phyloP scores from a whole-genome alignment of 2,113 vertebrate genomes.

The Gavialis gangeticus region DNA sequence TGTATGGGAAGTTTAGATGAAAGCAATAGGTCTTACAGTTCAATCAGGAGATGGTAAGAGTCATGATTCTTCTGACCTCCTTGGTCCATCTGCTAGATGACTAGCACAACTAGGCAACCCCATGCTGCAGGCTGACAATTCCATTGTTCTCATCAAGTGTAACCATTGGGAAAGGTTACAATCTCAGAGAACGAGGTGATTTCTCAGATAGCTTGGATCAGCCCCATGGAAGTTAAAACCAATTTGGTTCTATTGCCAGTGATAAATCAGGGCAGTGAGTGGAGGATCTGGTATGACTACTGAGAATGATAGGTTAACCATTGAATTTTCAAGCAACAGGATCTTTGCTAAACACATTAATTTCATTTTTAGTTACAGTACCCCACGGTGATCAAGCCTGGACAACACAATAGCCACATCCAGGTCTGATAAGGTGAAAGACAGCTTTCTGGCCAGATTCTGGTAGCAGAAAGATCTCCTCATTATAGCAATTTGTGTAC shows the following conservation, averaged over 20 bases:
- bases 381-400: background rate
- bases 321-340: background rate
- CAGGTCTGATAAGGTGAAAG: background rate
- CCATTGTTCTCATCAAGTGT: background rate
- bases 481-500: accelerated
- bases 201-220: background rate
- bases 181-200: background rate
- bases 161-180: background rate
- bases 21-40: background rate
- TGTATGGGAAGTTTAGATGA: background rate
- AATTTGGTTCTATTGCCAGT: background rate
- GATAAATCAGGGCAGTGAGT: background rate
- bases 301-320: background rate
- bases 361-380: background rate
- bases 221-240: background rate
- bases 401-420: background rate
- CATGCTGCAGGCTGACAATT: background rate
- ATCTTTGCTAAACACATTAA: background rate
- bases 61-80: background rate
- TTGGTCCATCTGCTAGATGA: background rate
- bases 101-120: background rate
- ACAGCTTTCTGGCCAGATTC: accelerated
- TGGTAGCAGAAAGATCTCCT: background rate
- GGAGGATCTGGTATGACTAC: background rate
- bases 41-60: background rate